These are phyloP conservation scores for Meleagris gallopavo DNA, from an alignment of 2,113 vertebrate genomes.

Conservation along the genomic window DNA sequence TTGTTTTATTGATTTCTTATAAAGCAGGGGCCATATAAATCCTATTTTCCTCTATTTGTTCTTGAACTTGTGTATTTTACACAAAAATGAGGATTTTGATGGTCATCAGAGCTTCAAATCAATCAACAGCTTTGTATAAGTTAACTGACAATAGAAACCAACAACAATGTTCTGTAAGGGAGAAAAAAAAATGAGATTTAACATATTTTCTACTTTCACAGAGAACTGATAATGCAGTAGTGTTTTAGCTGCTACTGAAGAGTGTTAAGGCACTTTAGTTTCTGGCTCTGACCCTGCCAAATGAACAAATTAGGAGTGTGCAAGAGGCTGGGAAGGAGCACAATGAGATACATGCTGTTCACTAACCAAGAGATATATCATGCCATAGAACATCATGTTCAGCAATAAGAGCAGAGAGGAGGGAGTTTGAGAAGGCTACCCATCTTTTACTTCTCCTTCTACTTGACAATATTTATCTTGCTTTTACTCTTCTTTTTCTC, in stretches of 20 bases:
- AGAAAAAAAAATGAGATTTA: not conserved
- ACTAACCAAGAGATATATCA: not conserved
- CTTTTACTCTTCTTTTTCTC: not conserved
- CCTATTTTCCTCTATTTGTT: not conserved
- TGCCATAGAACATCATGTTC: not conserved
- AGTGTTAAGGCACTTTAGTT: not conserved
- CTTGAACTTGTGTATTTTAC: not conserved
- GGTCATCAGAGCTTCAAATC: not conserved
- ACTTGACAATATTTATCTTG: not conserved
- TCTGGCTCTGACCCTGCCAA: not conserved
- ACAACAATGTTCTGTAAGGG: not conserved
- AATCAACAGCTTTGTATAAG: not conserved
- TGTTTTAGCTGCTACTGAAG: not conserved
- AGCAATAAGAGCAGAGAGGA: not conserved
- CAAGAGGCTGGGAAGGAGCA: fast-evolving
- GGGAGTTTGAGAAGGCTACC: not conserved
- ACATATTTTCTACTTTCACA: not conserved
- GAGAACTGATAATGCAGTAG: not conserved
- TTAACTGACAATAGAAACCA: not conserved
- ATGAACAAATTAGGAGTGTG: fast-evolving
- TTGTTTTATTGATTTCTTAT: not conserved
- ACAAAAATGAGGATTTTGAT: not conserved
- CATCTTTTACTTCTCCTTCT: not conserved
- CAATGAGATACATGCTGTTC: not conserved
- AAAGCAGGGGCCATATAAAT: not conserved